Base-by-base conservation (phyloP, 1,140 invertebrate species). In the Aphis gossypii region DNA sequence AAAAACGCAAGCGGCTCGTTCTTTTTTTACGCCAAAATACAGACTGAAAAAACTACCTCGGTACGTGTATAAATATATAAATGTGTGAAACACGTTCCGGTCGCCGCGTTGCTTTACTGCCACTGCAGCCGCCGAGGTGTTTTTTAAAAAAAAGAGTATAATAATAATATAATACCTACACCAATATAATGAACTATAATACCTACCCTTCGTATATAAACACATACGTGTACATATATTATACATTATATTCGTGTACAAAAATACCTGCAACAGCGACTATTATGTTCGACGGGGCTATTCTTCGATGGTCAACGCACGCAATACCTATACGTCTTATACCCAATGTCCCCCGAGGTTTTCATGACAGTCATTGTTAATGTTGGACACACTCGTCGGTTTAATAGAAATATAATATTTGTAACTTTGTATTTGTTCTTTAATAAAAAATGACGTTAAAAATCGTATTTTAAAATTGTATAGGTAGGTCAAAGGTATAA, bases 11-110 rank as follows among this genome's bases (percentile, higher is more conserved):
- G 35, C 82, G 82, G 35, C 44, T 86, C 41, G 88, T 89, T 84
- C 23, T 86, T 54, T 84, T 92, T 93, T 84, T 51, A 93, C 82
- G 92, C 90, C 68, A 56, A 89, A 89, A 89, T 35, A 87, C n/a
- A 30, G 86, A 89, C 46, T 14, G 54, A 89, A 89, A 56, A 90
- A 90, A 90, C 46, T 25, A 35, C 38, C 60, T n/a, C 84, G 21
- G n/a, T 54, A 90, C 54, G 88, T 18, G 88, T 60, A 60, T 46
- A 56, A 23, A 89, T 25, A 68, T 60, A 90, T 18, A 90, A 90
- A 90, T 44, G 89, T 68, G 89, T 90, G 54, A 90, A 90, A 90
- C 89, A 68, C 89, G 89, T 90, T 89, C 88, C 88, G 88, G 35
- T 54, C 88, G 51, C 8, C 88, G 38, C 84, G 41, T 86, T 46